Evolutionary conservation across 2,888 invertebrate genomes (phyloP).

Genomic region (Sylvicola cinctus): DNA sequence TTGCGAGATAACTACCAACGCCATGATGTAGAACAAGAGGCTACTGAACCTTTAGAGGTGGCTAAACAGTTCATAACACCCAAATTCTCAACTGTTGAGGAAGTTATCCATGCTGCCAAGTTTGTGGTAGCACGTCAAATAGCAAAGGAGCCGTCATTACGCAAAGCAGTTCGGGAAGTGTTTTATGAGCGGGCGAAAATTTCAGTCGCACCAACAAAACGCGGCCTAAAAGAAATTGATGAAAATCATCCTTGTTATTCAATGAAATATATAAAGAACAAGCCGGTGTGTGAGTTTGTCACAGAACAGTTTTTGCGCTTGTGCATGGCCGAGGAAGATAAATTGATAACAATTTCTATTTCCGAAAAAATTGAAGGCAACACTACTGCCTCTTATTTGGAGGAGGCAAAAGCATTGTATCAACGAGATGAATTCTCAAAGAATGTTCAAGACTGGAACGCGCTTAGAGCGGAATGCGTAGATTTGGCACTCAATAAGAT

Average conservation of each 20-base stretch:
- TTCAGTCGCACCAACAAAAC: conserved; percentile 62
- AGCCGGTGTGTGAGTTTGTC: conserved; percentile 72
- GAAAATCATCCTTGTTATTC: conserved; percentile 77
- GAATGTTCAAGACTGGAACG: conserved; percentile 90
- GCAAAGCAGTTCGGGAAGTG: conserved; percentile 66
- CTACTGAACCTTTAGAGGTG: conserved; percentile 59
- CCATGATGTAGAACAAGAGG: conserved; percentile 86
- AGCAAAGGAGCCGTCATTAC: conserved; percentile 73
- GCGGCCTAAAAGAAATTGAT: conserved; percentile 86
- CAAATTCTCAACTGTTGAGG: conserved; percentile 50
- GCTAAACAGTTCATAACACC: conserved; percentile 55
- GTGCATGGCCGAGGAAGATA: conserved; percentile 60
- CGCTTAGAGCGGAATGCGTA: conserved; percentile 66
- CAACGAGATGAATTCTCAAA: conserved; percentile 80
- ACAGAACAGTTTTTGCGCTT: conserved; percentile 83
- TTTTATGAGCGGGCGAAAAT: conserved; percentile 78
- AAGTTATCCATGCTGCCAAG: conserved; percentile 74
- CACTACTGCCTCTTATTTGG: conserved; percentile 52
- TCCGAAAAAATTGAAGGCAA: conserved; percentile 61
- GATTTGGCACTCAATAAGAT: conserved; percentile 71
- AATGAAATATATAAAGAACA: conserved; percentile 79
- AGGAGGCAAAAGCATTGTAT: conserved; percentile 59
- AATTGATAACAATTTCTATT: conserved; percentile 49
- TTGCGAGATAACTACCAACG: conserved; percentile 86
- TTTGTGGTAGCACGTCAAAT: conserved; percentile 91